Base-by-base conservation (phyloP, 2,113 vertebrate species). In the Poecile atricapillus region DNA sequence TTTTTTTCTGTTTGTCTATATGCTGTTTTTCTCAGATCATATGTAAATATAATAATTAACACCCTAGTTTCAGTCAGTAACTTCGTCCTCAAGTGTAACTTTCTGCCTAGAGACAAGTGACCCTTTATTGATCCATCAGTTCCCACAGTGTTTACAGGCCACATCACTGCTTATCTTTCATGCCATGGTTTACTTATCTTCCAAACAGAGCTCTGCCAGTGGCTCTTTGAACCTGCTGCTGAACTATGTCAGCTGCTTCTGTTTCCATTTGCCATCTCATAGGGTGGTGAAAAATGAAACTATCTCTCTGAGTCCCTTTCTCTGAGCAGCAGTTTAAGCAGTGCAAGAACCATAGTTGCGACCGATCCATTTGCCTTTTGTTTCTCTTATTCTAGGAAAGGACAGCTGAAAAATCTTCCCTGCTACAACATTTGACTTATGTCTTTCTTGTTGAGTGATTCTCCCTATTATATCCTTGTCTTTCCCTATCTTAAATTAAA, bases 401-500 rank as follows among this genome's bases (percentile, higher is more conserved):
- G 47, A 87, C 63, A 90, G 28, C 20, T 91, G 71, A 91, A 86
- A 91, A 78, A 78, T 91, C 44, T 88, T 75, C n/a, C 37, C 41
- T 71, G 56, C 28, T 75, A 16, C 71, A 77, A 8, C 44, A 41
- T 87, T 87, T 92, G 85, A 88, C 68, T 77, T 93, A 49, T 4
- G 60, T 47, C 75, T 94, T 94, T 83, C 56, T 78, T 93, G 44
- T 76, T 92, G 89, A 92, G 80, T 89, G 58, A 83, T 75, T 81
- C 56, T 49, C 25, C 67, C 59, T 92, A 78, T 70, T 93, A 83
- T 55, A 60, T 23, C 6, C 68, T 52, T 78, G 39, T 74, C 69
- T 84, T 87, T 84, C 37, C 74, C 64, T 90, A 67, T 88, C 83
- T 93, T 92, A 81, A 91, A 85, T 93, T 83, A 89, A 87, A 92